Evolutionary conservation across 2,888 invertebrate species (phyloP).

Genomic region (Euzophera pinguis): DNA sequence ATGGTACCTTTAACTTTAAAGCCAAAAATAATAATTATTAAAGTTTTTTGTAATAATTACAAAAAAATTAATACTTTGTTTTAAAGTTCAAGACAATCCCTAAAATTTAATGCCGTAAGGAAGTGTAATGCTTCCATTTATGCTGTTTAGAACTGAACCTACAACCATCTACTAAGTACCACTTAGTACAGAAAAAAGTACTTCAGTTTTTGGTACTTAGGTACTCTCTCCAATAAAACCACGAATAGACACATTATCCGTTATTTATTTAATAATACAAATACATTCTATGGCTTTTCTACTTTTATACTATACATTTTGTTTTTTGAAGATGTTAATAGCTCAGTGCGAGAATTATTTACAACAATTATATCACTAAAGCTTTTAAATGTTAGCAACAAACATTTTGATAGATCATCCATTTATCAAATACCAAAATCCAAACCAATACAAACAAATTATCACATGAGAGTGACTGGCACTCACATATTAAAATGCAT

Average conservation of each 20-base stretch:
- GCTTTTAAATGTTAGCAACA: neutral
- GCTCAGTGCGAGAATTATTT: constrained; percentile 11
- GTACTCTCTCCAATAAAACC: neutral
- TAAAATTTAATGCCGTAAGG: too few relatives aligned
- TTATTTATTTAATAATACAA: constrained; percentile 14
- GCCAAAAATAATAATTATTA: too few relatives aligned
- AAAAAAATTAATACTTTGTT: too few relatives aligned
- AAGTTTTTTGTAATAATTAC: too few relatives aligned
- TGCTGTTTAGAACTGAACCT: too few relatives aligned
- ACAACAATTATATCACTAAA: constrained; percentile 15
- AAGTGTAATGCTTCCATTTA: too few relatives aligned
- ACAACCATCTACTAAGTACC: too few relatives aligned
- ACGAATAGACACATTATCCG: neutral
- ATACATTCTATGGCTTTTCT: constrained; percentile 11
- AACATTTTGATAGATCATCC: neutral
- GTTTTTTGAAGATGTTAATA: constrained; percentile 4
- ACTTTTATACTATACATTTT: constrained; percentile 7
- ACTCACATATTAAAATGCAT: neutral
- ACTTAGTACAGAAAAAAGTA: too few relatives aligned
- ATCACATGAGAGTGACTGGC: neutral
- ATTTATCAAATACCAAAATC: neutral
- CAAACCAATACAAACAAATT: neutral
- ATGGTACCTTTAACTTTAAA: too few relatives aligned
- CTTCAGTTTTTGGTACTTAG: too few relatives aligned
- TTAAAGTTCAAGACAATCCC: too few relatives aligned